These are phyloP conservation scores for Dendropsophus ebraccatus DNA, from an alignment of 2,113 vertebrate species.

Conservation along the genomic window DNA sequence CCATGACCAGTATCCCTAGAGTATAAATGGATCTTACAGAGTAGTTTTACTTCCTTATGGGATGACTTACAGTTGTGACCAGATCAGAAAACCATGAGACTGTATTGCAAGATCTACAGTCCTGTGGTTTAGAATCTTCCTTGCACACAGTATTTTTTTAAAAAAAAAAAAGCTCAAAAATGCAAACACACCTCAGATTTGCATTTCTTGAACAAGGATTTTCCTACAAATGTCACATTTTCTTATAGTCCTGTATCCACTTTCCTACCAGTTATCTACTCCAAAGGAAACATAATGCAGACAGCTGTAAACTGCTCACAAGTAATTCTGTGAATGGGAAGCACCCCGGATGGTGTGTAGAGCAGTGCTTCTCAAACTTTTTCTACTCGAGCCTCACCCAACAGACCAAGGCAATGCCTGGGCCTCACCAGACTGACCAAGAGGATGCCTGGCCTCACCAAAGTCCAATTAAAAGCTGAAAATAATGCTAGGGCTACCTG, in stretches of 20 bases:
- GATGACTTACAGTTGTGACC: not conserved
- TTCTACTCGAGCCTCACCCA: no score
- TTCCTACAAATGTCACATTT: not conserved
- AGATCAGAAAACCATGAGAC: not conserved
- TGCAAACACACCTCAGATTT: not conserved
- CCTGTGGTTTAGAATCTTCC: not conserved
- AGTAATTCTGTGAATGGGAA: not conserved
- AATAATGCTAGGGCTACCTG: no score
- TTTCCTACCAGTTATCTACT: not conserved
- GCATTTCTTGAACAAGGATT: not conserved
- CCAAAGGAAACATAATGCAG: not conserved
- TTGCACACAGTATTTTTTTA: not conserved
- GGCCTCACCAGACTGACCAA: no score
- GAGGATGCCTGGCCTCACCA: no score
- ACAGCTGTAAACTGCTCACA: constrained; percentile 3
- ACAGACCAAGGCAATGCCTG: no score
- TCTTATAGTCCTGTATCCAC: not conserved
- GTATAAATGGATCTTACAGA: no score
- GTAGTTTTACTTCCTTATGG: not conserved
- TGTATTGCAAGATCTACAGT: not conserved
- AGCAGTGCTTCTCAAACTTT: no score
- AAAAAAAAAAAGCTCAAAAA: not conserved
- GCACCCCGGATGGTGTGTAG: no score
- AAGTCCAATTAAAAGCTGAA: no score
- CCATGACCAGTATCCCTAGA: no score